These are phyloP conservation scores for Antheraea pernyi DNA, from an alignment of 1,140 invertebrate genomes.

Conservation along the genomic window DNA sequence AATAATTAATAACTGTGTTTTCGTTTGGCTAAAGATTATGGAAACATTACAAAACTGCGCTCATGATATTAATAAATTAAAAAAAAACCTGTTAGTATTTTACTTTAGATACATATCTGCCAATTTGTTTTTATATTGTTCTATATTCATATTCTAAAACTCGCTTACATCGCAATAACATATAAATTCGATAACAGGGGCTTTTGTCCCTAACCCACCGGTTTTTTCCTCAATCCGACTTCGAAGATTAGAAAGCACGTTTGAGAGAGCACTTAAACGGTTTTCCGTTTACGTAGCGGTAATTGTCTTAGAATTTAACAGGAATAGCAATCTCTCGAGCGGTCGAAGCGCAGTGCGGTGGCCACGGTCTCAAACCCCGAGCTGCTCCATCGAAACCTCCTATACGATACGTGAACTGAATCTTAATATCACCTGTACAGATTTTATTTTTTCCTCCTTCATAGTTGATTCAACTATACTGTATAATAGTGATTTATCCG, in stretches of 20 bases:
- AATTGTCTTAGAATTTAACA: slow-evolving; percentile 63
- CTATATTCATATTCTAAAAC: not conserved
- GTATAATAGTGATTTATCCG: slow-evolving; percentile 33
- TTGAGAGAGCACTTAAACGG: slow-evolving; percentile 61
- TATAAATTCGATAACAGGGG: not conserved
- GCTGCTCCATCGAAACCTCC: slow-evolving; percentile 55
- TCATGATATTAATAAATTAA: no score
- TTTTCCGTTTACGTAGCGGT: slow-evolving; percentile 74
- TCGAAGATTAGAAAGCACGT: slow-evolving; percentile 67
- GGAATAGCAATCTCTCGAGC: slow-evolving; percentile 53
- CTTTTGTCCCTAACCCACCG: not conserved
- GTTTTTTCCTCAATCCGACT: slow-evolving; percentile 37
- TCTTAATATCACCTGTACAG: slow-evolving; percentile 67
- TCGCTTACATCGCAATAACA: not conserved
- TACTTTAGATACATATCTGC: no score
- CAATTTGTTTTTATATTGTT: not conserved
- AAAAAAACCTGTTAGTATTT: no score
- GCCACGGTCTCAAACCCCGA: slow-evolving; percentile 44
- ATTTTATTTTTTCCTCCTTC: slow-evolving; percentile 72
- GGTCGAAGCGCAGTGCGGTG: slow-evolving; percentile 59
- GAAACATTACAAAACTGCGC: no score
- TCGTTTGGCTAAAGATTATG: no score
- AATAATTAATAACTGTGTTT: no score
- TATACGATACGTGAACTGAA: slow-evolving; percentile 67
- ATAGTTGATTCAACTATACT: slow-evolving; percentile 69